Evolutionary conservation across 30 jellyfish, hydroid and myxozoan species (phyloP), one percentile per base, ranked within the genome.

Genomic region (Turritopsis dohrnii): DNA sequence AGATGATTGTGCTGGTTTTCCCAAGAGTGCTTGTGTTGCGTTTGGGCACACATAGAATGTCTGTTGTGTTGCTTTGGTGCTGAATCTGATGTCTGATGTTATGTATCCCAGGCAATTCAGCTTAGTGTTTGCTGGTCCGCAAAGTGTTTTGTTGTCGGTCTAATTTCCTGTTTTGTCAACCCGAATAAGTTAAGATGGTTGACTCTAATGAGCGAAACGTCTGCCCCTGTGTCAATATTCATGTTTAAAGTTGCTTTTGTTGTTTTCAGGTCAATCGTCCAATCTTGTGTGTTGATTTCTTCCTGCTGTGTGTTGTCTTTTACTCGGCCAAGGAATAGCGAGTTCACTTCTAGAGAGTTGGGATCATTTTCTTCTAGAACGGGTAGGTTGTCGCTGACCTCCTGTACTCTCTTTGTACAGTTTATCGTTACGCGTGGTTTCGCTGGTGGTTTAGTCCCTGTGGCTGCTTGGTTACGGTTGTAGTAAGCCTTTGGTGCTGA

Each of bases 141-240:
- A 52, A 65, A 54, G 84, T 24, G 84, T 1, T 53, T 66, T 81
- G 21, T 54, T 60, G 66, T 1, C 0, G 4, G 9, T 0, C 22
- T 1, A 1, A 1, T 22, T 0, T 52, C 52, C 0, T 53, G 23
- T 54, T 29, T 53, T 1, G 69, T 0, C 4, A 81, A 0, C 13
- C 1, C 65, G 66, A 81, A 81, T 21, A n/a, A 52, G 52, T 29
- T n/a, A 31, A 81, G 71, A 23, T 54, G 88, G 41, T 81, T 53
- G 25, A 52, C 65, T 22, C 83, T 54, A 81, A 81, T 81, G 21
- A 81, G 26, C 17, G 88, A 52, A 60, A 81, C 88, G 16, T 81
- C 86, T 81, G 88, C 88, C 25, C 88, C 85, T 54, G 83, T 81
- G 84, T 81, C 88, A 8, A 81, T 52, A 22, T 81, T 81, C 60